Base-by-base conservation (phyloP, 2,888 invertebrate genomes). In the Anthophora plumipes region DNA sequence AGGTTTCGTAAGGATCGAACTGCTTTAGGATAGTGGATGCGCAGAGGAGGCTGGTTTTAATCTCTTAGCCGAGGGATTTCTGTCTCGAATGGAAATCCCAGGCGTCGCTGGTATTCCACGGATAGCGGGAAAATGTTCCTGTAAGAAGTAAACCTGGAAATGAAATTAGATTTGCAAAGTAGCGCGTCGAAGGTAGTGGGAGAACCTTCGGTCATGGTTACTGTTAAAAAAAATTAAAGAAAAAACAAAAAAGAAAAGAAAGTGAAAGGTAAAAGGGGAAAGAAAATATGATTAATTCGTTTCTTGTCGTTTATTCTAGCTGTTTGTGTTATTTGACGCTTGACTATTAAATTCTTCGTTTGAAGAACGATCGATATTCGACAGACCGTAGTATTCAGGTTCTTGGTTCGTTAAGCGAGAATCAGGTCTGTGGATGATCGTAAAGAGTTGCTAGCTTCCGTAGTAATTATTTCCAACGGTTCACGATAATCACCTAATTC, bases 101-200 rank as follows among this genome's bases (percentile, higher is more conserved):
- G 48, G 63, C 75, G 68, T 61, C 50, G 52, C 71, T 20, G 31
- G 37, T 70, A 31, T 69, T 59, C 54, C 61, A 60, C 71, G 64
- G 66, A 67, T 57, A 75, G 67, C 37, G 50, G 41, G 31, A 22
- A 52, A 67, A 55, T 60, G 55, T 70, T 72, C 71, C 43, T 43
- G 39, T 31, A 61, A 71, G 73, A 78, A 73, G 73, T 68, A 79
- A 77, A 79, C 50, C 70, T 55, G 79, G 66, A 84, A 82, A 82
- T 82, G 70, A 84, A 80, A 84, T 84, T 84, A 84, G 83, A 68
- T 82, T 83, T 83, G 82, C 82, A 83, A 83, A 82, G 79, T 73
- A 68, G 73, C 76, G 66, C 61, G 70, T 66, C 70, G 66, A 46
- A 14, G 39, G n/a, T n/a, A n/a, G n/a, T n/a, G n/a, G n/a, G n/a